Evolutionary conservation across 2,888 invertebrate genomes (phyloP).

Genomic region (Acanthosepion lycidas): DNA sequence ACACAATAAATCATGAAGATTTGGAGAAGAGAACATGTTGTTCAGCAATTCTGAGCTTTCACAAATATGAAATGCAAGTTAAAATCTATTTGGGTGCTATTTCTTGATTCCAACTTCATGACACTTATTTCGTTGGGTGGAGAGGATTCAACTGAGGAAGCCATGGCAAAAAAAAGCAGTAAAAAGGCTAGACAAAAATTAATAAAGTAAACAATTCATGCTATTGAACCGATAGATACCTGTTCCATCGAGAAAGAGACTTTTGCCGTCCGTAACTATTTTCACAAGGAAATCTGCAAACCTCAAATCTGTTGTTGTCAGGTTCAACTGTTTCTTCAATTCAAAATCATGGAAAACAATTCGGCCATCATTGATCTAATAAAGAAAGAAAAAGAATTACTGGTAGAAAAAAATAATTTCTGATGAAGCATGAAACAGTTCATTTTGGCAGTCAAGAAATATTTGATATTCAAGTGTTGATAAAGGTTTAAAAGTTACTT

Average conservation of each 20-base stretch:
- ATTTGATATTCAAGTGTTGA: too few relatives aligned
- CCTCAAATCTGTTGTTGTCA: slow-evolving; percentile 94
- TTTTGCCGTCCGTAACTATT: slow-evolving; percentile 78
- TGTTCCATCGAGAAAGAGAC: slow-evolving; percentile 83
- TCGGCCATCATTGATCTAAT: slow-evolving; percentile 84
- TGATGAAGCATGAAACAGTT: too few relatives aligned
- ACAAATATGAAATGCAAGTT: too few relatives aligned
- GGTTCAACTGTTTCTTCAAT: slow-evolving; percentile 86
- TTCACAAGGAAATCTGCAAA: slow-evolving; percentile 93
- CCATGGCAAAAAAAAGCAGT: not conserved
- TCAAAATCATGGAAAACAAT: slow-evolving; percentile 89
- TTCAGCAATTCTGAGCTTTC: too few relatives aligned
- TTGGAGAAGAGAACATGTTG: too few relatives aligned
- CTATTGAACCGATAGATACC: slow-evolving; percentile 68
- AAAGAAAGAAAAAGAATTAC: slow-evolving; percentile 42
- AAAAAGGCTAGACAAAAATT: not conserved
- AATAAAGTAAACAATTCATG: not conserved
- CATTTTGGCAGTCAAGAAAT: too few relatives aligned
- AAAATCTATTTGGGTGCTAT: too few relatives aligned
- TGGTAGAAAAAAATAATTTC: not conserved
- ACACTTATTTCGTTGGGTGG: not conserved
- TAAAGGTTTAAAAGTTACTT: too few relatives aligned
- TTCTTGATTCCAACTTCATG: too few relatives aligned
- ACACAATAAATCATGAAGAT: too few relatives aligned
- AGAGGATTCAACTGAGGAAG: not conserved